Evolutionary conservation across 2,797 vertebrate genomes (phyloP).

Genomic region (Orestias chungarensis): DNA sequence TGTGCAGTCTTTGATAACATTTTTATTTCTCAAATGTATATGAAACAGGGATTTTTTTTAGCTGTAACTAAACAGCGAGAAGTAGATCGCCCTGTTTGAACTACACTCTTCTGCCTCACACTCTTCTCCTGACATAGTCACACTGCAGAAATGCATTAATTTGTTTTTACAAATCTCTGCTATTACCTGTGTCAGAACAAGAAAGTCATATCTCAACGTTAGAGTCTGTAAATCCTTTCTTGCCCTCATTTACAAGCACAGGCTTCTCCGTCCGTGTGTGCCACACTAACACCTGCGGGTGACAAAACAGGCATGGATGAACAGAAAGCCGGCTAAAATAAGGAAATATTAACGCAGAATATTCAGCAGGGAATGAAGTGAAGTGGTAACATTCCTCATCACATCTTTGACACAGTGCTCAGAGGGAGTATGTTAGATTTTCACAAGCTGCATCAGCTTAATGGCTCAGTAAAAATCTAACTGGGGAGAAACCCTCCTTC

Average conservation of each 20-base stretch:
- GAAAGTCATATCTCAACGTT: slow-evolving; percentile 84
- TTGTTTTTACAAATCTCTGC: slow-evolving; percentile 50
- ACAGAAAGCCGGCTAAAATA: slow-evolving; percentile 11
- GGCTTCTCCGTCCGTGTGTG: slow-evolving; percentile 90
- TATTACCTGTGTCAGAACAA: slow-evolving; percentile 64
- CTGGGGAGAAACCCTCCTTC: slow-evolving; percentile 7
- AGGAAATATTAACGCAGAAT: slow-evolving; percentile 15
- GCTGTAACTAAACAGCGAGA: not conserved
- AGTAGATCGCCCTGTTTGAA: not conserved
- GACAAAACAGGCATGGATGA: slow-evolving; percentile 19
- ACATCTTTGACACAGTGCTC: slow-evolving; percentile 5
- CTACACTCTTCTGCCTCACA: slow-evolving; percentile 7
- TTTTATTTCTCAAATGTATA: not conserved
- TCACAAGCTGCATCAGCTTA: slow-evolving; percentile 10
- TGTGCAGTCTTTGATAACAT: not conserved
- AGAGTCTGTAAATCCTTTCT: slow-evolving; percentile 88
- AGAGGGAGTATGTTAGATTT: slow-evolving; percentile 14
- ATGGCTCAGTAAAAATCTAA: slow-evolving; percentile 21
- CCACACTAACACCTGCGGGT: slow-evolving; percentile 88
- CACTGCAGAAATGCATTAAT: slow-evolving; percentile 25
- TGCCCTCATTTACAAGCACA: slow-evolving; percentile 88
- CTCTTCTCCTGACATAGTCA: slow-evolving; percentile 12
- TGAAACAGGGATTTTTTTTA: not conserved
- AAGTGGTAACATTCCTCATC: slow-evolving; percentile 6
- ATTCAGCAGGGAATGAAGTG: not conserved